Evolutionary conservation across 2,888 invertebrate species (phyloP).

Genomic region (Erynnis tages): DNA sequence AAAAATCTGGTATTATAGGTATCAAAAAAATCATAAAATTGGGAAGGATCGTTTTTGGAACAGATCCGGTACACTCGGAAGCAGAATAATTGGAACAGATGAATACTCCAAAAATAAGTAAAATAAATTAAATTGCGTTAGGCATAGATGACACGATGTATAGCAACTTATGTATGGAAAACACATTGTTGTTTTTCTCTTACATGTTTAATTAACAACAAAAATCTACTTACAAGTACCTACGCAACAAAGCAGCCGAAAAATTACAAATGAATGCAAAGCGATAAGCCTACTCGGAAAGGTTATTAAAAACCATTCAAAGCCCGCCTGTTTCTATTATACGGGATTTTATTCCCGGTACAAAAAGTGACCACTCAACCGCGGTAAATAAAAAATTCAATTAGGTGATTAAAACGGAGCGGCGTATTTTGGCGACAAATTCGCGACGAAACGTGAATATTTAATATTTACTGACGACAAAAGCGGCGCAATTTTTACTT

Average conservation of each 20-base stretch:
- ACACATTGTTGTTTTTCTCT: no score
- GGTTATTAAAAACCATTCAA: constrained; percentile 18
- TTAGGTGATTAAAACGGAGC: constrained; percentile 45
- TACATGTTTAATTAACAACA: no score
- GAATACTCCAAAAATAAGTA: no score
- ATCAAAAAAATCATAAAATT: no score
- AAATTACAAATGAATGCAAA: constrained; percentile 11
- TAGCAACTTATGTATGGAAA: no score
- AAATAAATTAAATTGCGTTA: no score
- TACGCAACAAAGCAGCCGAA: neutral
- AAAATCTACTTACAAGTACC: no score
- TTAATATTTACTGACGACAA: constrained; percentile 13
- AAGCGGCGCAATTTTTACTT: neutral
- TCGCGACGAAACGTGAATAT: constrained; percentile 34
- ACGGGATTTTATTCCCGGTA: constrained; percentile 29
- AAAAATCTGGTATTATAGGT: no score
- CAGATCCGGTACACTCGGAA: no score
- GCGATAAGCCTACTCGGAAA: constrained; percentile 7
- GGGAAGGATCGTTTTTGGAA: no score
- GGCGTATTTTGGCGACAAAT: constrained; percentile 58
- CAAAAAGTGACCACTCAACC: constrained; percentile 30
- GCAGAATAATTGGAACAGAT: no score
- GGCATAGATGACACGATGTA: no score
- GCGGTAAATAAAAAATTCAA: constrained; percentile 62
- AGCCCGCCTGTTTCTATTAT: constrained; percentile 27